These are phyloP conservation scores for Zosterops lateralis DNA, from an alignment of 2,113 vertebrate species.

Conservation along the genomic window DNA sequence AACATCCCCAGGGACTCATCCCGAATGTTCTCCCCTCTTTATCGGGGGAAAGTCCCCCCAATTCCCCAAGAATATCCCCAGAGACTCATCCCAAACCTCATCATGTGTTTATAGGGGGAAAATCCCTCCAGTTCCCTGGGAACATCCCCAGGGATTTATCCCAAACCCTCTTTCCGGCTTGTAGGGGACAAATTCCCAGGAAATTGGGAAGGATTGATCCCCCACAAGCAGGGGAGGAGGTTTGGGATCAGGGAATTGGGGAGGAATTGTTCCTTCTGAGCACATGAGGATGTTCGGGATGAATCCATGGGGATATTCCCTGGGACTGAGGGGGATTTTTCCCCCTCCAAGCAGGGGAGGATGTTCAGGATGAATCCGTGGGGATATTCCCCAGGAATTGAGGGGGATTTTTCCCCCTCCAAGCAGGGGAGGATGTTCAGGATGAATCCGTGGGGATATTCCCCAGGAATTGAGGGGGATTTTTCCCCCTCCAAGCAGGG, in stretches of 20 bases:
- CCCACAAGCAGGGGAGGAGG: background rate
- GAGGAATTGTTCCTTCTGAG: no score
- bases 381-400: background rate
- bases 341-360: background rate
- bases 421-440: background rate
- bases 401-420: background rate
- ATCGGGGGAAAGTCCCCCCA: background rate
- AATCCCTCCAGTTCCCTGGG: no score
- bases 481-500: no score
- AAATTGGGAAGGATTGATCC: background rate
- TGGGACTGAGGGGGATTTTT: background rate
- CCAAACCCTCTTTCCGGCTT: background rate
- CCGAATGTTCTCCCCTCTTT: background rate
- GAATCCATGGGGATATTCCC: no score
- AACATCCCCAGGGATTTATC: background rate
- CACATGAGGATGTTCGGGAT: no score
- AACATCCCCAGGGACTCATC: background rate
- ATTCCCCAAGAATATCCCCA: background rate
- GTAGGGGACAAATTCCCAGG: background rate
- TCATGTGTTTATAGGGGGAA: no score
- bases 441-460: background rate
- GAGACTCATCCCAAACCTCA: no score
- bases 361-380: background rate
- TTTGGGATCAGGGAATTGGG: background rate
- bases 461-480: background rate